phyloP scores from a whole-genome alignment of 2,797 vertebrate genomes.

The Sebastes cheni region DNA sequence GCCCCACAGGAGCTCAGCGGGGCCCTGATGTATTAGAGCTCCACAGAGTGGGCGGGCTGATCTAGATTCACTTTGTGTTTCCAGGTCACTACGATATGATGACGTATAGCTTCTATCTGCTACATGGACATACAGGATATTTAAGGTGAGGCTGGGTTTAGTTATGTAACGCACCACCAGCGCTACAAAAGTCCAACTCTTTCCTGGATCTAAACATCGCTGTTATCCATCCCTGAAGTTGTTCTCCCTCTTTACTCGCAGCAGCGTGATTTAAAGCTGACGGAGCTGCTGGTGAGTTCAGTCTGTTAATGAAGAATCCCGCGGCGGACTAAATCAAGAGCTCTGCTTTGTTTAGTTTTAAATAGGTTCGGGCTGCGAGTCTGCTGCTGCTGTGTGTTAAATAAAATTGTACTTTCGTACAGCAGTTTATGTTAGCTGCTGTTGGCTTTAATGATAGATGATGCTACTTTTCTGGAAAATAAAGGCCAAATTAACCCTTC shows the following conservation, averaged over 20 bases:
- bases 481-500: neutral
- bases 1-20: slow-evolving; percentile 30
- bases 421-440: neutral
- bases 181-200: neutral
- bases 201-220: neutral
- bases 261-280: slow-evolving; percentile 36
- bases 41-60: slow-evolving; percentile 52
- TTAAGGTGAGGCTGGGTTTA: neutral
- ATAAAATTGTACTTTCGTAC: neutral
- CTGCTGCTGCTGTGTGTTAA: neutral
- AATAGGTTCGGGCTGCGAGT: slow-evolving; percentile 14
- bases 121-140: neutral
- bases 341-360: slow-evolving; percentile 47
- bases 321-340: slow-evolving; percentile 49
- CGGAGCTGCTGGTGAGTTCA: slow-evolving; percentile 16
- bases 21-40: slow-evolving; percentile 22
- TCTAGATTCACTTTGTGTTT: slow-evolving; percentile 58
- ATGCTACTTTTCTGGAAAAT: neutral
- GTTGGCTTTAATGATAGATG: slow-evolving; percentile 6
- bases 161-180: slow-evolving; percentile 22
- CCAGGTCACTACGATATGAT: slow-evolving; percentile 53
- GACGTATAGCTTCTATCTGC: neutral
- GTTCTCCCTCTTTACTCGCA: neutral
- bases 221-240: slow-evolving; percentile 23
- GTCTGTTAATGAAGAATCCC: slow-evolving; percentile 48